Conservation (phyloP, 2,113 vertebrate species). For the Dryoscopus gambensis region DNA sequence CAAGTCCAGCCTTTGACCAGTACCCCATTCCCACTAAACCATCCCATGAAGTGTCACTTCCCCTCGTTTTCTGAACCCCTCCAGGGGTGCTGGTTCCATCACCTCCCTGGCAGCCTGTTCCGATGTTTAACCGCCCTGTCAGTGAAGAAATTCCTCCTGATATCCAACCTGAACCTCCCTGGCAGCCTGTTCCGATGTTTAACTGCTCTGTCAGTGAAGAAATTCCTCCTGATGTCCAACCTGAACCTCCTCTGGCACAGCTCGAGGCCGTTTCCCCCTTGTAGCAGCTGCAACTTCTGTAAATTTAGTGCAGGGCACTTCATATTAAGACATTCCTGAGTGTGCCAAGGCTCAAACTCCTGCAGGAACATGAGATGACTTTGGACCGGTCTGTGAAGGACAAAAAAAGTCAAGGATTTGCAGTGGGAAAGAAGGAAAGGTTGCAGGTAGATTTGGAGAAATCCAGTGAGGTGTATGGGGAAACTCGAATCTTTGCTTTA, state of each 20-base stretch:
- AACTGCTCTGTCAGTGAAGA: background rate
- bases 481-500: background rate
- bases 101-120: background rate
- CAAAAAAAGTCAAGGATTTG: background rate
- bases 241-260: background rate
- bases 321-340: accelerated
- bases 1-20: background rate
- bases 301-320: background rate
- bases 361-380: background rate
- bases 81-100: background rate
- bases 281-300: background rate
- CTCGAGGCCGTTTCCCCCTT: background rate
- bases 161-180: accelerated
- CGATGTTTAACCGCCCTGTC: accelerated
- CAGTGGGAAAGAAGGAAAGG: background rate
- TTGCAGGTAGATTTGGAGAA: background rate
- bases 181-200: background rate
- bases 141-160: background rate
- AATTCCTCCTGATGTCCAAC: accelerated
- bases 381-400: background rate
- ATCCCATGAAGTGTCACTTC: background rate
- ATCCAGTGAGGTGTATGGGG: accelerated
- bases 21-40: background rate
- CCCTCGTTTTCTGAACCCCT: background rate
- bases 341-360: background rate